Base-by-base conservation (phyloP, 2,888 invertebrate genomes). In the Ptychoptera contaminata region DNA sequence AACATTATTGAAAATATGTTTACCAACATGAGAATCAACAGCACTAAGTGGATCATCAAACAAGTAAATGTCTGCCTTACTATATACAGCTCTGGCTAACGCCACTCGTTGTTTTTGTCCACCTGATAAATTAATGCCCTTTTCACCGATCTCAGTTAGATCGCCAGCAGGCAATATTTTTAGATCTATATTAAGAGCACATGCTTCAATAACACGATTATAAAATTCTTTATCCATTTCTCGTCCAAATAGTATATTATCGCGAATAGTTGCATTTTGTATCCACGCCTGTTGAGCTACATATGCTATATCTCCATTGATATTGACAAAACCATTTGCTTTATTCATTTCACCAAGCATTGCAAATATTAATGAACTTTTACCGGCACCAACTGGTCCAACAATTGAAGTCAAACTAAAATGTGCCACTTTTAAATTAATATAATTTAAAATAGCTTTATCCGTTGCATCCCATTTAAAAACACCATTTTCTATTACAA, bases 61-160 rank as follows among this genome's bases (percentile, higher is more conserved):
- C 6, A 75, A 58, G 52, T 70, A 71, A 16, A 76, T 53, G 49
- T 71, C 68, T n/a, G 60, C 50, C 46, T 66, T 57, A 37, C 58
- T 54, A 49, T 71, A 71, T 2, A 67, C 65, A 1, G 70, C 67
- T 47, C 71, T 54, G 2, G 71, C 70, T 41, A 72, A 49, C 31
- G 65, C 64, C 2, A 71, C 64, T 39, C 90, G 70, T 61, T 81
- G 87, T 65, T 82, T 88, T 63, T 83, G 88, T 1, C 88, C 88
- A 2, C 88, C 88, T 2, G 46, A 46, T 29, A 45, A 38, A 45
- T 45, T 45, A 23, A 90, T 83, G 9, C 56, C 71, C 63, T 73
- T 73, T 56, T 73, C 73, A 39, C 73, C 73, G 46, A 73, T 71
- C 58, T 73, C 73, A 2, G 71, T 72, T 51, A 61, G 55, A 52